Conservation (phyloP, 2,113 vertebrate species). For the Gopherus evgoodei region DNA sequence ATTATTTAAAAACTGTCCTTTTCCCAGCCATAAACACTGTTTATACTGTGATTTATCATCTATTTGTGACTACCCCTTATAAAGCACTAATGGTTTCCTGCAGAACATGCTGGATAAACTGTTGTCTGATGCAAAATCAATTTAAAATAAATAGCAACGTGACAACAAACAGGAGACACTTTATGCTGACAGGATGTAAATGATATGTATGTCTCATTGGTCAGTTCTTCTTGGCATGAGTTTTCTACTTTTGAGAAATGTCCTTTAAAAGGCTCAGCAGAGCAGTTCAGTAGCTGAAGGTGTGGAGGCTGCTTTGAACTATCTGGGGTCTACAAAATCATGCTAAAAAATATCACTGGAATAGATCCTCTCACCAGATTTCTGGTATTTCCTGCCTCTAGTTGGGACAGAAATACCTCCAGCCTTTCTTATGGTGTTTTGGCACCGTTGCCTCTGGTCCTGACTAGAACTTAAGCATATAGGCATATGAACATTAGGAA, state of each 20-base stretch:
- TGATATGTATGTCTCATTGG: background rate
- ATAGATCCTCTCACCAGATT: background rate
- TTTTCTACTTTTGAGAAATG: background rate
- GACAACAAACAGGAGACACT: background rate
- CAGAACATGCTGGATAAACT: background rate
- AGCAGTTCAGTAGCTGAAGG: background rate
- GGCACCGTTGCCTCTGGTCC: background rate
- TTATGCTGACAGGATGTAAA: slow-evolving; percentile 1
- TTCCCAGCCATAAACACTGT: background rate
- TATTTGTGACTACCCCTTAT: background rate
- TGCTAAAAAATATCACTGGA: background rate
- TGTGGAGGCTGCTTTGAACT: background rate
- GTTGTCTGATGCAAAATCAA: background rate
- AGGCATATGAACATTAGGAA: background rate
- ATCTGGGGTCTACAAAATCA: background rate
- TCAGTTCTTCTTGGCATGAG: background rate
- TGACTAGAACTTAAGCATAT: background rate
- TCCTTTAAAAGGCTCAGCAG: background rate
- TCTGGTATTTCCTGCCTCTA: background rate
- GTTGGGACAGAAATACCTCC: background rate
- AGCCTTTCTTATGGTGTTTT: background rate
- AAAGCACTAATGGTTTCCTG: background rate
- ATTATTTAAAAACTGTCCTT: background rate
- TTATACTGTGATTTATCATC: background rate
- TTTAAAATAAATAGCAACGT: background rate